Base-by-base conservation (phyloP, 92 coral and sea anemone genomes). In the Galaxea fascicularis region DNA sequence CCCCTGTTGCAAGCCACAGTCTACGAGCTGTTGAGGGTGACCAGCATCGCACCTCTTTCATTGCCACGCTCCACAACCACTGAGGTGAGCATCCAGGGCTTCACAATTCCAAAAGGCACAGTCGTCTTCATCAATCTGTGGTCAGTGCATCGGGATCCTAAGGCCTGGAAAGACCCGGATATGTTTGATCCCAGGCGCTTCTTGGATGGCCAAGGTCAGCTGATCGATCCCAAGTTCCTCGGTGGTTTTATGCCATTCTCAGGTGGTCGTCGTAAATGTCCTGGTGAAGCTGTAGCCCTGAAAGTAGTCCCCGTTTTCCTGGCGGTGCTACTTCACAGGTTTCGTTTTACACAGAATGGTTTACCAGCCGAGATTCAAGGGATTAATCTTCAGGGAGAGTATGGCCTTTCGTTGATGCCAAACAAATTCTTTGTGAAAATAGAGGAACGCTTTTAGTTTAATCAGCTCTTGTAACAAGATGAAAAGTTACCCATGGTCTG, bases 11-110 rank as follows among this genome's bases (percentile, higher is more conserved):
- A 83, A 12, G 98, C 98, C 0, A 86, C 86, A 18, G 74, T 89
- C 6, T 91, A 91, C 67, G 98, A 94, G 84, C 62, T 91, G 29
- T 53, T 91, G n/a, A 89, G 98, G 39, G 87, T 94, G 77, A 85
- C 87, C 16, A 68, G 89, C 25, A n/a, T 94, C 26, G 88, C 66
- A 51, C 98, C 98, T 5, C 74, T 79, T 1, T 24, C 94, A 6
- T 15, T 94, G 3, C 98, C 98, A 14, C 98, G 88, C 65, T 88
- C 93, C 27, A 91, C 95, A 6, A 88, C 91, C 64, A 31, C 84
- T 16, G 95, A 94, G 41, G 82, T 82, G 20, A 35, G 28, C 22
- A 63, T 91, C 30, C 80, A 80, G 14, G 93, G 90, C 63, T 93
- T 81, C 76, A 85, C 47, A 45, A 86, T 93, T 65, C 97, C 97